phyloP scores from a whole-genome alignment of 2,888 invertebrate species.

The Ornithoptera priamus region DNA sequence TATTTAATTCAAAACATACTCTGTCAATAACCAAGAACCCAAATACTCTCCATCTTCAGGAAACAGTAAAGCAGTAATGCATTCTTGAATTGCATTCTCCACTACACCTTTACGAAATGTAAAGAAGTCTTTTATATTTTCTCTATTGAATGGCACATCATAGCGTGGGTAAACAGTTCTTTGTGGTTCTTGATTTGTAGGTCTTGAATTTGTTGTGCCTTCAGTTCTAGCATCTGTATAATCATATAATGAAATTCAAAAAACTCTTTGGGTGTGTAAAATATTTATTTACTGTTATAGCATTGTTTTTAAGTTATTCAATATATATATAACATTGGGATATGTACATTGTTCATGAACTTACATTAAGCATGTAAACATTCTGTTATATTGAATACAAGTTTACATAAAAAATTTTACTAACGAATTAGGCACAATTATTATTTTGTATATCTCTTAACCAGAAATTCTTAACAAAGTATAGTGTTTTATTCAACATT shows the following conservation, averaged over 20 bases:
- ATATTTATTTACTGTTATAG: no score
- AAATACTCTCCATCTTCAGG: slow-evolving; percentile 85
- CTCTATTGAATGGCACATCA: slow-evolving; percentile 70
- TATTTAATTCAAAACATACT: slow-evolving; percentile 81
- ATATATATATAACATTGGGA: no score
- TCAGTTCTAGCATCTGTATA: slow-evolving; percentile 60
- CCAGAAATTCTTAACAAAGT: not conserved
- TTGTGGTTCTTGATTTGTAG: slow-evolving; percentile 49
- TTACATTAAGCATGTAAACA: no score
- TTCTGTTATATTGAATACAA: not conserved
- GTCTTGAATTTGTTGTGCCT: slow-evolving; percentile 45
- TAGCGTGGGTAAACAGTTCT: slow-evolving; percentile 67
- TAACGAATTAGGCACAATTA: not conserved
- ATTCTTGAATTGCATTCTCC: slow-evolving; percentile 85
- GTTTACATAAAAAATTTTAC: not conserved
- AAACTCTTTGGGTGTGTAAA: not conserved
- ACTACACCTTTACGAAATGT: slow-evolving; percentile 87
- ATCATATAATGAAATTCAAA: not conserved
- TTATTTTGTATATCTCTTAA: not conserved
- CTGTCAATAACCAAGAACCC: slow-evolving; percentile 89
- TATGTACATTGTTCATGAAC: no score
- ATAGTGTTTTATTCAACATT: no score
- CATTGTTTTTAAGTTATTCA: no score
- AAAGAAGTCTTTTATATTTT: slow-evolving; percentile 85
- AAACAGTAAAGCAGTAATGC: slow-evolving; percentile 82